phyloP scores from a whole-genome alignment of 1,140 invertebrate genomes.

The Leptinotarsa texana region DNA sequence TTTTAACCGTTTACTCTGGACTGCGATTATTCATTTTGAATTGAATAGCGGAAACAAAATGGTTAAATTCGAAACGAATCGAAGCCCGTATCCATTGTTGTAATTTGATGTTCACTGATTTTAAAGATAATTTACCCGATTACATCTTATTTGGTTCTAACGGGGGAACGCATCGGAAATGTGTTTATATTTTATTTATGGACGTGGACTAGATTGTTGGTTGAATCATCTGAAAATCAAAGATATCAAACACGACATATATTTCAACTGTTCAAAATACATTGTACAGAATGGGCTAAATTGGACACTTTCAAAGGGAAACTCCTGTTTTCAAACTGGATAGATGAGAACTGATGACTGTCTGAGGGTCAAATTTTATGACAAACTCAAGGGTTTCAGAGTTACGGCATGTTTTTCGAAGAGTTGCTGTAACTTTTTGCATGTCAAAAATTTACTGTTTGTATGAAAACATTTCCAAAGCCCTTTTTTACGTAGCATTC shows the following conservation, averaged over 20 bases:
- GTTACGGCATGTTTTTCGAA: too few relatives aligned
- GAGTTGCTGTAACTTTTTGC: too few relatives aligned
- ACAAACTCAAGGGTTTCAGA: too few relatives aligned
- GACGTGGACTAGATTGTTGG: constrained; percentile 1
- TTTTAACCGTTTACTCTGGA: constrained; percentile 27
- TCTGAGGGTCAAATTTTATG: too few relatives aligned
- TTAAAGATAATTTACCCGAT: constrained; percentile 27
- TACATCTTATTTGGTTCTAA: not conserved
- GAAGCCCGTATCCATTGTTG: constrained; percentile 30
- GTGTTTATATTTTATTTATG: constrained; percentile 1
- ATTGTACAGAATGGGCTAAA: too few relatives aligned
- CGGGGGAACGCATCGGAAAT: not conserved
- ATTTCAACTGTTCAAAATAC: too few relatives aligned
- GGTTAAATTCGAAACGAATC: constrained; percentile 24
- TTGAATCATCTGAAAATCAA: not conserved
- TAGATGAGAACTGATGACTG: too few relatives aligned
- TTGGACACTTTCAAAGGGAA: too few relatives aligned
- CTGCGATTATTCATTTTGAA: constrained; percentile 21
- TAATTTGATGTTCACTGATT: constrained; percentile 30
- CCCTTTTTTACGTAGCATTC: too few relatives aligned
- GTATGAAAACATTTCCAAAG: too few relatives aligned
- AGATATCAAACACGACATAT: not conserved
- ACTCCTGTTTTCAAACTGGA: too few relatives aligned
- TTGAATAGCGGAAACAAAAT: constrained; percentile 10
- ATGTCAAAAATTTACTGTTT: too few relatives aligned